Percentiles rank a stretch among this genome's conserved stretches.
Conservation (phyloP, 1,140 invertebrate genomes). For the Sarcophaga peregrina region DNA sequence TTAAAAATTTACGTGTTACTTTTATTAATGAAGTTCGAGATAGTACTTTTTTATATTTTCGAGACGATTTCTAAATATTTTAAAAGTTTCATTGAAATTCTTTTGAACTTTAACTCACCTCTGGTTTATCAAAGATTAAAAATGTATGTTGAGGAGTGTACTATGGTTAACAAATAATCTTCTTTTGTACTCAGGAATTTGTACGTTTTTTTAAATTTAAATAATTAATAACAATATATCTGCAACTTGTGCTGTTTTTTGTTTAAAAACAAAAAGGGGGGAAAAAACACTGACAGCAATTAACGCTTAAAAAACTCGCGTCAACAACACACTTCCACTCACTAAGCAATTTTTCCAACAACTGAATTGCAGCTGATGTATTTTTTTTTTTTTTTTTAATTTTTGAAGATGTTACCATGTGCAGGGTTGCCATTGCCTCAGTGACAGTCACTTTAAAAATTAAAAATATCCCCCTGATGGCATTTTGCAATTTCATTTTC, state of each 20-base stretch:
- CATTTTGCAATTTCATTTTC: no score
- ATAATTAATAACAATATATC: not conserved
- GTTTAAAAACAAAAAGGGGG: no score
- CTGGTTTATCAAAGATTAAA: not conserved
- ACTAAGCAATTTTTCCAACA: not conserved
- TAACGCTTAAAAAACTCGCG: not conserved
- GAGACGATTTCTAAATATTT: not conserved
- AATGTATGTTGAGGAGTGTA: no score
- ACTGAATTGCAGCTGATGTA: constrained; percentile 24
- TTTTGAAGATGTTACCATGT: constrained; percentile 7
- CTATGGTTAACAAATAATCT: not conserved
- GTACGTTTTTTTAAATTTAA: not conserved
- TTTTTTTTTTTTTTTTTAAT: not conserved
- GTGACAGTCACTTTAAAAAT: no score
- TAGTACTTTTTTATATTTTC: not conserved
- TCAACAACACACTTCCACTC: not conserved
- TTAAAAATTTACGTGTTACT: not conserved
- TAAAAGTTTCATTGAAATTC: not conserved
- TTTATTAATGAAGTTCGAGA: not conserved
- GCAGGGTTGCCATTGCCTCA: not conserved
- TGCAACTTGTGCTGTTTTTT: no score
- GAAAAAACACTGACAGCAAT: not conserved
- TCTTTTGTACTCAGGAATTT: not conserved
- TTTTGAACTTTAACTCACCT: not conserved
- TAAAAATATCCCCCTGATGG: no score